These are phyloP conservation scores for Leucozona laternaria DNA, from an alignment of 2,888 invertebrate species.

Conservation along the genomic window DNA sequence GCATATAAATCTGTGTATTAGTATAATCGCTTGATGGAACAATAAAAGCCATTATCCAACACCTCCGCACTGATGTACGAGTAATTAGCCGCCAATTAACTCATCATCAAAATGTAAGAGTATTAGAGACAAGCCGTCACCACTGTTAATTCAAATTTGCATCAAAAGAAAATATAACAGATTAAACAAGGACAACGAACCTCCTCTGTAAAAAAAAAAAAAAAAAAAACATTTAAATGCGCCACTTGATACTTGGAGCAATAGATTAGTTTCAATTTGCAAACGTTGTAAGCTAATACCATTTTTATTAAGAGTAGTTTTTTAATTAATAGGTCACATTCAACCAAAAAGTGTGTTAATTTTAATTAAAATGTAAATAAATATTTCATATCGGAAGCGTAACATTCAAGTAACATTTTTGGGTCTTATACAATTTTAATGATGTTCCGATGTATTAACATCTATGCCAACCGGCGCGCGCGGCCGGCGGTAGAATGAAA, in stretches of 20 bases:
- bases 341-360: too few relatives aligned
- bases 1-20: conserved; percentile 57
- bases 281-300: too few relatives aligned
- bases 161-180: neutral
- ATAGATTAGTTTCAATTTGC: neutral
- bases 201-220: too few relatives aligned
- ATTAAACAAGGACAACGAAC: conserved; percentile 16
- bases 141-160: neutral
- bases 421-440: too few relatives aligned
- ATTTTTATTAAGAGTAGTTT: too few relatives aligned
- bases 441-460: too few relatives aligned
- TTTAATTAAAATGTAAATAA: too few relatives aligned
- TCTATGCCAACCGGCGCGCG: too few relatives aligned
- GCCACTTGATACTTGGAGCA: neutral
- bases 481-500: too few relatives aligned
- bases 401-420: too few relatives aligned
- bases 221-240: conserved; percentile 1
- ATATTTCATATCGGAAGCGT: too few relatives aligned
- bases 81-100: conserved; percentile 59
- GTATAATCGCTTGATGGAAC: conserved; percentile 26
- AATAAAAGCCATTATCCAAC: conserved; percentile 53
- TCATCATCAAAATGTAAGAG: conserved; percentile 8
- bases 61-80: conserved; percentile 35
- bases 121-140: conserved; percentile 4
- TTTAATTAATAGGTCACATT: too few relatives aligned